These are phyloP conservation scores for Gadopsis bispinosus DNA, from an alignment of 2,797 vertebrate species.

Conservation along the genomic window DNA sequence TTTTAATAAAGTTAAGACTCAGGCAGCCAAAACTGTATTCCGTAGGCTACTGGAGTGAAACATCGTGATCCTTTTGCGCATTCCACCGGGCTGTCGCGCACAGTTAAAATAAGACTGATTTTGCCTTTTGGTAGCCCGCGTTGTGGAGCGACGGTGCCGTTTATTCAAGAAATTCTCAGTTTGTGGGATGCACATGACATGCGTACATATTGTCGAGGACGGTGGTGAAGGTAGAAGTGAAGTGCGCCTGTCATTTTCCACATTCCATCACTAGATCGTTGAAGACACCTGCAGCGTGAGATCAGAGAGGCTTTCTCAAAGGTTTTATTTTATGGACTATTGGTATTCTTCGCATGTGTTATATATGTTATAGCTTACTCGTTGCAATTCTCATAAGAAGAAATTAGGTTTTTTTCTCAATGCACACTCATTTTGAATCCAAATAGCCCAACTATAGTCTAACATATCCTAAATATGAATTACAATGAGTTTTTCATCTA, in stretches of 20 bases:
- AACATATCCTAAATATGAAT: background rate
- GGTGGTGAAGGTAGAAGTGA: background rate
- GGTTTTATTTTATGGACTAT: background rate
- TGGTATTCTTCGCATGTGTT: background rate
- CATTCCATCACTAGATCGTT: background rate
- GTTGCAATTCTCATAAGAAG: no score
- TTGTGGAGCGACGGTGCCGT: background rate
- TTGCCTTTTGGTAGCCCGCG: background rate
- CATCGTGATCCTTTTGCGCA: constrained; percentile 29
- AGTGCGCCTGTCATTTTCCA: background rate
- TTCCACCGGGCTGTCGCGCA: constrained; percentile 31
- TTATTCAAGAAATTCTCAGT: background rate
- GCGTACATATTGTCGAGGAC: background rate
- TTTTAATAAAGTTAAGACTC: constrained; percentile 34
- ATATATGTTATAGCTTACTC: no score
- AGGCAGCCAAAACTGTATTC: background rate
- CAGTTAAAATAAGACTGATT: background rate
- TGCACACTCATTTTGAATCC: background rate
- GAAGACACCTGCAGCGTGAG: constrained; percentile 37
- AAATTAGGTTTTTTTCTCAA: background rate
- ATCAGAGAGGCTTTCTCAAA: background rate
- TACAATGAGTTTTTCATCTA: background rate
- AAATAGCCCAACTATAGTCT: background rate
- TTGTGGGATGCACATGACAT: background rate
- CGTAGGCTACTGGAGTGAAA: background rate